Base-by-base conservation (phyloP, 2,113 vertebrate genomes). In the Panthera tigris region DNA sequence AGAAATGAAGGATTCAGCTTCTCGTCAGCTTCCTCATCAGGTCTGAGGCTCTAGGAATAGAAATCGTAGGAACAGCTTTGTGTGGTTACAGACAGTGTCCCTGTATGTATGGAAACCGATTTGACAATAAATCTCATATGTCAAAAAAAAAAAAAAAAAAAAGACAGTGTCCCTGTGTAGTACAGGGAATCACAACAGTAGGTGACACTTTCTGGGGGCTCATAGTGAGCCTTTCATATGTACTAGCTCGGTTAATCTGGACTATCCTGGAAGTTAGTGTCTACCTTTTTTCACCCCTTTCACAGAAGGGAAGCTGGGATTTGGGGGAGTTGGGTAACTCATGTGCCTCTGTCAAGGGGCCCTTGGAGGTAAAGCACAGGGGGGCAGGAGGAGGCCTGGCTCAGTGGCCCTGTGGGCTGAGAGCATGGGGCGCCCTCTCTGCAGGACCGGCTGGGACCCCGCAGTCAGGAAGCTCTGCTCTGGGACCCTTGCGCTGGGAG, bases 1-100 rank as follows among this genome's bases (percentile, higher is more conserved):
- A 98, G 68, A 21, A 99, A 45, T 0, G 99, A 99, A 78, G 99
- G 99, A 1, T 31, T 98, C 96, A 98, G 63, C 73, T 98, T 98
- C 96, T 97, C 63, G 0, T 74, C 69, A 2, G 57, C 66, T 3
- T 99, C 99, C 14, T 99, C 98, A 39, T 99, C 98, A n/a, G 97
- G 96, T 11, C 82, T 97, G 66, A 99, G 97, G 90, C 57, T 97
- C 98, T 99, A 61, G 0, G 82, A 78, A 65, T 25, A 14, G 10
- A 78, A 52, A 15, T 9, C 55, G 13, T 4, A 33, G 52, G 65
- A 36, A 31, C 1, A 1, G 11, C 25, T 79, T 29, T 29, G 39
- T 48, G 2, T 71, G 2, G 50, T 25, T 8, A 48, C 14, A 19
- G 80, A 25, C 0, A 0, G 48, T 1, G 0, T 48, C 57, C 27